phyloP scores from a whole-genome alignment of 1,140 invertebrate species.

The Aphidius ervi region DNA sequence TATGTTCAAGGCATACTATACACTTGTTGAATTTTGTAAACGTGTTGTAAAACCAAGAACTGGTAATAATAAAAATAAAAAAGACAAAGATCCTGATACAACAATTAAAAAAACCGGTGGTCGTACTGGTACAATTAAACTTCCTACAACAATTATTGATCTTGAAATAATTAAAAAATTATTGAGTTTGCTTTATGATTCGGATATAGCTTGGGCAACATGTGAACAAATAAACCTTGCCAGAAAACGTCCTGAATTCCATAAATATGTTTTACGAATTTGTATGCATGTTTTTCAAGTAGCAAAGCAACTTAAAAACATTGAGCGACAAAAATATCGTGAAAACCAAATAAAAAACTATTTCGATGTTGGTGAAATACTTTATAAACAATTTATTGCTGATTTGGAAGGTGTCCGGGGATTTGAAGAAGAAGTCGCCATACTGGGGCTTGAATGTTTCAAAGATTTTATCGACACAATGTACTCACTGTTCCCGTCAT shows the following conservation, averaged over 20 bases:
- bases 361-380: slow-evolving; percentile 39
- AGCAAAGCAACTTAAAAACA: slow-evolving; percentile 38
- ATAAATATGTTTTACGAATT: slow-evolving; percentile 48
- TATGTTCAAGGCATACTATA: slow-evolving; percentile 49
- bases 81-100: slow-evolving; percentile 38
- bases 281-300: slow-evolving; percentile 43
- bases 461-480: slow-evolving; percentile 54
- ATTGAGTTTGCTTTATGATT: slow-evolving; percentile 50
- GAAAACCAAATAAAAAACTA: slow-evolving; percentile 33
- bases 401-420: slow-evolving; percentile 42
- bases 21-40: slow-evolving; percentile 52
- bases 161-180: slow-evolving; percentile 45
- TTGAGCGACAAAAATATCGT: slow-evolving; percentile 32
- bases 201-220: slow-evolving; percentile 46
- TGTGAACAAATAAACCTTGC: slow-evolving; percentile 39
- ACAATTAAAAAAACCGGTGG: slow-evolving; percentile 31
- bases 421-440: slow-evolving; percentile 49
- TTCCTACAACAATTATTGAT: slow-evolving; percentile 48
- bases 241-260: slow-evolving; percentile 47
- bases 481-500: slow-evolving; percentile 43
- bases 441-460: slow-evolving; percentile 56
- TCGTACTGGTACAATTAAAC: slow-evolving; percentile 36
- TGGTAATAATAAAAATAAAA: slow-evolving; percentile 38
- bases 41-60: slow-evolving; percentile 47
- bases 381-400: slow-evolving; percentile 38